phyloP scores from a whole-genome alignment of 1,140 invertebrate species.

The Eumaeus atala region DNA sequence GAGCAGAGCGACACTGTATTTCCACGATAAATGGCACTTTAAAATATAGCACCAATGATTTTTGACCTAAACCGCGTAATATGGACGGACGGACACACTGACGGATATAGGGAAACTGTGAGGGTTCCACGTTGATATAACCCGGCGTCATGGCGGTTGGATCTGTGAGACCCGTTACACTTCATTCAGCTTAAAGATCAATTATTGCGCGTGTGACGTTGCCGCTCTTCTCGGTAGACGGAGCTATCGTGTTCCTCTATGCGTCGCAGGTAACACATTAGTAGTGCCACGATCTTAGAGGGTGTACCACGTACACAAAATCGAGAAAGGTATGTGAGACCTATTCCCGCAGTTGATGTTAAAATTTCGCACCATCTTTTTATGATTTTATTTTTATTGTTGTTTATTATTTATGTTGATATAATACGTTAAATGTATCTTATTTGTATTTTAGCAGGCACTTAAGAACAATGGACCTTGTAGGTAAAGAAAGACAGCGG shows the following conservation, averaged over 20 bases:
- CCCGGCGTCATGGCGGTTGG: conserved; percentile 19
- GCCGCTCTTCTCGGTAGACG: conserved; percentile 19
- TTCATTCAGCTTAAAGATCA: conserved; percentile 12
- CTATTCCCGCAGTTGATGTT: conserved; percentile 14
- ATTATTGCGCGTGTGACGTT: conserved; percentile 15
- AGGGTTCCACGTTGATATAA: too few relatives aligned
- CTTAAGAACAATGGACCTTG: not conserved
- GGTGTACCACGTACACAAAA: conserved; percentile 12
- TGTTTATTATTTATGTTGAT: conserved; percentile 8
- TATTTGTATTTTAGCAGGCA: conserved; percentile 10
- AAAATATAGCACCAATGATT: too few relatives aligned
- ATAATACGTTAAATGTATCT: not conserved
- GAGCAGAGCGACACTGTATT: too few relatives aligned
- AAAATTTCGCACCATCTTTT: conserved; percentile 15
- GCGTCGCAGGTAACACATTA: conserved; percentile 13
- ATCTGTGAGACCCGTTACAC: conserved; percentile 12
- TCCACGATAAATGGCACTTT: too few relatives aligned
- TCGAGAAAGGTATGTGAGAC: conserved; percentile 15
- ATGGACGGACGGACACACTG: too few relatives aligned
- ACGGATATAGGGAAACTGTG: too few relatives aligned
- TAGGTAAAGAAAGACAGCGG: conserved; percentile 3
- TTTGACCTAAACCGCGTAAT: too few relatives aligned
- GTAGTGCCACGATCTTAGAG: conserved; percentile 8
- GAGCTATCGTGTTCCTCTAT: conserved; percentile 17
- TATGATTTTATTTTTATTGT: conserved; percentile 6